phyloP scores from a whole-genome alignment of 2,113 vertebrate genomes.

The Heterotilapia buettikoferi region DNA sequence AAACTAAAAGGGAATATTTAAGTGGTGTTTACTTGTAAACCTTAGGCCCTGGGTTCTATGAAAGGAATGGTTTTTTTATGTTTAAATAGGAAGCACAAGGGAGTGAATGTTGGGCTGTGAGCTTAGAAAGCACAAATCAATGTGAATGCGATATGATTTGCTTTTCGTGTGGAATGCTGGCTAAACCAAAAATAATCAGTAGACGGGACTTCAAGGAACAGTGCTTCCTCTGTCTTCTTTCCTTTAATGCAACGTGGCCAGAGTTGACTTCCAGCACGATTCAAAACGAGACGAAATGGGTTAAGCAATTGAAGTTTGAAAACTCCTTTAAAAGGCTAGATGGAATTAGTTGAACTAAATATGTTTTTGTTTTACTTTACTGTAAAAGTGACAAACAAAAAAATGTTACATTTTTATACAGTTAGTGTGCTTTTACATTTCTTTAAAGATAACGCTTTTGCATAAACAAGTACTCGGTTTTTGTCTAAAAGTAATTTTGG shows the following conservation, averaged over 20 bases:
- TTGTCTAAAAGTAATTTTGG: neutral
- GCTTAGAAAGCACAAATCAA: conserved; percentile 8
- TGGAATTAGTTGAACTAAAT: neutral
- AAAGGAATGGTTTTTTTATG: conserved; percentile 7
- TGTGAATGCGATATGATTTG: neutral
- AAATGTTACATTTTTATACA: neutral
- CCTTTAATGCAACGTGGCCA: neutral
- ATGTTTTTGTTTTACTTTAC: neutral
- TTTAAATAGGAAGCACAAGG: neutral
- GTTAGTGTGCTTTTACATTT: neutral
- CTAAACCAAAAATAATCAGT: neutral
- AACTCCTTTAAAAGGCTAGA: neutral
- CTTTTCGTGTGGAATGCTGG: neutral
- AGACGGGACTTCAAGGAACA: neutral
- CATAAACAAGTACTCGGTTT: neutral
- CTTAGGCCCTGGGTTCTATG: neutral
- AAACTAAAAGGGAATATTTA: conserved; percentile 29
- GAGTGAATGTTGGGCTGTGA: neutral
- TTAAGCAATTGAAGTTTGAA: neutral
- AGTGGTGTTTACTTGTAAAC: conserved; percentile 23
- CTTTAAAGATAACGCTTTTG: neutral
- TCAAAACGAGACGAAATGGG: neutral
- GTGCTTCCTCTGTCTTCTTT: neutral
- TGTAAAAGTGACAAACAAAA: neutral
- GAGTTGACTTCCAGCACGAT: neutral